Base-by-base conservation (phyloP, 35 echinoderm and acorn worm genomes). In the Heliocidaris erythrogramma region DNA sequence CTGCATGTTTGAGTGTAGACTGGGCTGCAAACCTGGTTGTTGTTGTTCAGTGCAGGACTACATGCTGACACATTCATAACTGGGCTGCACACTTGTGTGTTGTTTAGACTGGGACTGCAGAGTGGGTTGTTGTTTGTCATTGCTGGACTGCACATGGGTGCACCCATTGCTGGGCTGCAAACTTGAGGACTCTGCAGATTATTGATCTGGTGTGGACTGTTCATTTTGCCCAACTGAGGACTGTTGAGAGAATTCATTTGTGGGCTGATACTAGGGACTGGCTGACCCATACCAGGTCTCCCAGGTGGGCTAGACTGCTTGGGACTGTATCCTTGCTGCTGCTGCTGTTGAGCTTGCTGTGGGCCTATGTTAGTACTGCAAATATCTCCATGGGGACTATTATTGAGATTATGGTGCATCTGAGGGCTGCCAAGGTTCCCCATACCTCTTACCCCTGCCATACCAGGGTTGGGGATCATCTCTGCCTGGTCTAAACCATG, bases 201-300 rank as follows among this genome's bases (percentile, higher is more conserved):
- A 69, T 96, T 97, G 32, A 97, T 93, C 69, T 97, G 96, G 91
- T 96, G 97, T 18, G 97, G 97, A 59, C 97, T 97, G 65, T 97
- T 96, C 95, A 97, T 97, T 87, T 90, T 97, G 78, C 95, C 95
- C 3, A 97, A 56, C 90, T 97, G 97, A 1, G 97, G 97, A 59
- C 97, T 97, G 47, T 97, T 96, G 61, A 97, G 50, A 16, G 94
- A 94, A 88, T 95, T 98, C 97, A 96, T 98, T 90, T 94, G 93
- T 47, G 95, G 95, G 49, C 95, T 96, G 48, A 94, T 96, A 49
- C 86, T 96, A 32, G 94, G 93, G 49, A 94, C 93, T 21, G 85
- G 94, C 24, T 86, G 94, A 90, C 94, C 86, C 47, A 88, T 86
- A 16, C 86, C 85, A 30, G 85, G 85, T 56, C 85, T 86, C 13